Evolutionary conservation across 2,888 invertebrate species (phyloP), one percentile per base, ranked within the genome.

Genomic region (Pseudococcus jackbeardsleyi): DNA sequence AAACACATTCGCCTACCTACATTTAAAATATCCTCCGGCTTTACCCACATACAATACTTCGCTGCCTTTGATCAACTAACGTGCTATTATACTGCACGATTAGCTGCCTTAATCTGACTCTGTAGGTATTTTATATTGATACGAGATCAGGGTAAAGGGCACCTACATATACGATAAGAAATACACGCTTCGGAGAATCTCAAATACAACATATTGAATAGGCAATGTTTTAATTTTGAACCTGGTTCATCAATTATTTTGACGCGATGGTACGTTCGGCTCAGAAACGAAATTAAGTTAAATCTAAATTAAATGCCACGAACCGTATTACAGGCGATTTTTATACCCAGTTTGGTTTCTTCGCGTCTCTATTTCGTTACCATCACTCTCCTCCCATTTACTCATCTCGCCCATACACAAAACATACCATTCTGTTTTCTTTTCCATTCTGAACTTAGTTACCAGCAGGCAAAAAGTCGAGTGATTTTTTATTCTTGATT

Each of bases 311-410:
- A 26, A 72, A 72, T 72, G 72, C 72, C 72, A 7, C 72, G 33
- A 72, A 72, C 15, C 64, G 72, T 72, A 72, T 64, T 64, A 64
- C 64, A 72, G 33, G 33, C 72, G 72, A 72, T 72, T 72, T 72
- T 72, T 72, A 33, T 72, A 72, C 33, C 33, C 33, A 5, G 33
- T 17, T 26, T 72, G 12, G 26, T 72, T 72, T 3, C 26, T 33
- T 33, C 17, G 33, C 8, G 22, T 26, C 17, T 33, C 15, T 33
- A 39, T 72, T 33, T 17, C 33, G 7, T 9, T 64, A 9, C 22
- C 22, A 22, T 64, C 15, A 3, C 64, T 22, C 1, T n/a, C 19
- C 1, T 19, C 22, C 8, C 6, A 39, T 33, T 33, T 50, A 50
- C 59, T 42, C 42, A 9, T 42, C 42, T 5, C 42, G 42, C n/a